Conservation (phyloP, 2,113 vertebrate genomes). For the Eulacestoma nigropectus region DNA sequence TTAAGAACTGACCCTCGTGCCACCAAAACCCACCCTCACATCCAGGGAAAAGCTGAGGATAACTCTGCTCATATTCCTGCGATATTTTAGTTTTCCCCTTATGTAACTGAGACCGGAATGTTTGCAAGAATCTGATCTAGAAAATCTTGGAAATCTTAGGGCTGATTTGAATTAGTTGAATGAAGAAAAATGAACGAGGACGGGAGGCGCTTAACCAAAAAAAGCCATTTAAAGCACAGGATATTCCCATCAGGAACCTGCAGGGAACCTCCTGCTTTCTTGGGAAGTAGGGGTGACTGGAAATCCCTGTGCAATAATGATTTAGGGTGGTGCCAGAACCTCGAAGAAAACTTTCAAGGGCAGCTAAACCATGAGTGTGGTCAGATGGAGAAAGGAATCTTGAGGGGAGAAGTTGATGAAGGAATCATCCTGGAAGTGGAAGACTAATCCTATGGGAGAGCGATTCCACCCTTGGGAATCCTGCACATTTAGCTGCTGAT, state of each 20-base stretch:
- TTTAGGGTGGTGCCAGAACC: not conserved
- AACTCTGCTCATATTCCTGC: not conserved
- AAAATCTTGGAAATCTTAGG: not conserved
- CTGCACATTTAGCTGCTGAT: not conserved
- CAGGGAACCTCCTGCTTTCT: not conserved
- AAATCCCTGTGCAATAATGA: not conserved
- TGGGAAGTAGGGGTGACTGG: not conserved
- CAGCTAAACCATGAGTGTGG: not conserved
- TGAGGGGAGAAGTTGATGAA: not conserved
- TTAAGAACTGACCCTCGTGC: not conserved
- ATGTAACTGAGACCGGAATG: not conserved
- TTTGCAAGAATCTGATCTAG: not conserved
- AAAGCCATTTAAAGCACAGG: not conserved
- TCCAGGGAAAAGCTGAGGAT: not conserved
- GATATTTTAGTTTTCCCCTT: not conserved
- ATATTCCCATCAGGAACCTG: not conserved
- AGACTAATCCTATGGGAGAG: accelerated
- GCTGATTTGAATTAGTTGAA: not conserved
- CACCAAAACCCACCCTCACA: not conserved
- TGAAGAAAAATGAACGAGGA: not conserved
- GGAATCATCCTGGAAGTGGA: not conserved
- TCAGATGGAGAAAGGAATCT: not conserved
- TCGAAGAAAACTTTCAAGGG: not conserved
- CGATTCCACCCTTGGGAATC: not conserved
- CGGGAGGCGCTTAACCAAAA: not conserved